Conservation (phyloP, 2,797 vertebrate species). For the Trachops cirrhosus region DNA sequence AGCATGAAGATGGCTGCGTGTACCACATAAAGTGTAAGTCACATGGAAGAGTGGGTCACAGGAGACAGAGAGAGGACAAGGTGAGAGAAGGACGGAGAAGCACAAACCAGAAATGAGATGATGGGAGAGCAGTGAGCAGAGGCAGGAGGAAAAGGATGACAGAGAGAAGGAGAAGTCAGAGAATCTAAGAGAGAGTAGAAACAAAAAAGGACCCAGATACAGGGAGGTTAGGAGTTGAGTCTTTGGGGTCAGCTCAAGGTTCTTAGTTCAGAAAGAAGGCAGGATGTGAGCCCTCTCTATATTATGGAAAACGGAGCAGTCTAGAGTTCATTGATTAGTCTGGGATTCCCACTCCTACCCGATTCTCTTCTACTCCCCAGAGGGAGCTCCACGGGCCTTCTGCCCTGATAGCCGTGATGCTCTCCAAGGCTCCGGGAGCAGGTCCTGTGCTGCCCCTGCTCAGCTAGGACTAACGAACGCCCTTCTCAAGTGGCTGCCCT, state of each 20-base stretch:
- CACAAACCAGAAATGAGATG: not conserved
- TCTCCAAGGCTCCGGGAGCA: not conserved
- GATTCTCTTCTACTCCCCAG: not conserved
- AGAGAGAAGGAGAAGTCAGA: not conserved
- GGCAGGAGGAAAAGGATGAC: not conserved
- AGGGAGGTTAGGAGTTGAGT: not conserved
- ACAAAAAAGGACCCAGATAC: not conserved
- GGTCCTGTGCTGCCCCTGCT: not conserved
- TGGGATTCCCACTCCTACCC: not conserved
- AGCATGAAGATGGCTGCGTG: not conserved
- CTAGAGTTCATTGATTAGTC: not conserved
- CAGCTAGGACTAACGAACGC: rapidly evolving
- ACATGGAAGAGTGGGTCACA: conserved; percentile 31
- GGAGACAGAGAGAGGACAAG: not conserved
- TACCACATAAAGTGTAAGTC: not conserved
- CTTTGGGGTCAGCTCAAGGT: not conserved
- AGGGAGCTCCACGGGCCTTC: not conserved
- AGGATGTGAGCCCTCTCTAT: not conserved
- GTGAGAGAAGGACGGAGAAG: not conserved
- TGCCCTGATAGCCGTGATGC: rapidly evolving
- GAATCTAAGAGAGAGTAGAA: not conserved
- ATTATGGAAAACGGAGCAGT: not conserved
- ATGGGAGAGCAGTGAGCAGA: not conserved
- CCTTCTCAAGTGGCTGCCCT: not conserved
- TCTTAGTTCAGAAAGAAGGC: not conserved